phyloP scores from a whole-genome alignment of 2,888 invertebrate species.

The Chloromyia formosa region DNA sequence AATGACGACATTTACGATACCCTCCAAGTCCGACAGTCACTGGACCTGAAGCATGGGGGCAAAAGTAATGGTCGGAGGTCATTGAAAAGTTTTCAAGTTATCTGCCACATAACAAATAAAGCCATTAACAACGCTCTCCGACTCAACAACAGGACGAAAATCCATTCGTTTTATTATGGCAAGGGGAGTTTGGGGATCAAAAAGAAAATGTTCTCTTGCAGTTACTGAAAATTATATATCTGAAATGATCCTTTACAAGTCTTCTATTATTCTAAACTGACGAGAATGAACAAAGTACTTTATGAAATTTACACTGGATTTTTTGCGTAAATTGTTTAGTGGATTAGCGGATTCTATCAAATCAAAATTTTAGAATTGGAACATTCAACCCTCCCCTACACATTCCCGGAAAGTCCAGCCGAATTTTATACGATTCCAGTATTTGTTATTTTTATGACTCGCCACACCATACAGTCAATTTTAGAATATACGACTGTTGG shows the following conservation, averaged over 20 bases:
- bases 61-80: slow-evolving; percentile 22
- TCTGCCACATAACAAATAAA: slow-evolving; percentile 44
- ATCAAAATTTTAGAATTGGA: too few species aligned
- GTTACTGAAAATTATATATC: too few species aligned
- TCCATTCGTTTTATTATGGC: not conserved
- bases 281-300: too few species aligned
- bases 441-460: slow-evolving; percentile 36
- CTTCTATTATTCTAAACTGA: too few species aligned
- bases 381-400: not conserved
- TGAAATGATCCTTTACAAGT: too few species aligned
- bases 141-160: slow-evolving; percentile 14
- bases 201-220: not conserved
- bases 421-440: not conserved
- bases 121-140: slow-evolving; percentile 40
- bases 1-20: slow-evolving; percentile 15
- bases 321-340: too few species aligned
- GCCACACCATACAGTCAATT: slow-evolving; percentile 27
- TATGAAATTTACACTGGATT: too few species aligned
- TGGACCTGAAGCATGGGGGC: not conserved
- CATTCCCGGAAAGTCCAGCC: not conserved
- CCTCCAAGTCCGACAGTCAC: not conserved
- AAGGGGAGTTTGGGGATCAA: not conserved
- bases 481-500: slow-evolving; percentile 33
- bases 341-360: too few species aligned
- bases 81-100: slow-evolving; percentile 45